phyloP scores from a whole-genome alignment of 92 coral and sea anemone species.

The Epizoanthus scotinus region DNA sequence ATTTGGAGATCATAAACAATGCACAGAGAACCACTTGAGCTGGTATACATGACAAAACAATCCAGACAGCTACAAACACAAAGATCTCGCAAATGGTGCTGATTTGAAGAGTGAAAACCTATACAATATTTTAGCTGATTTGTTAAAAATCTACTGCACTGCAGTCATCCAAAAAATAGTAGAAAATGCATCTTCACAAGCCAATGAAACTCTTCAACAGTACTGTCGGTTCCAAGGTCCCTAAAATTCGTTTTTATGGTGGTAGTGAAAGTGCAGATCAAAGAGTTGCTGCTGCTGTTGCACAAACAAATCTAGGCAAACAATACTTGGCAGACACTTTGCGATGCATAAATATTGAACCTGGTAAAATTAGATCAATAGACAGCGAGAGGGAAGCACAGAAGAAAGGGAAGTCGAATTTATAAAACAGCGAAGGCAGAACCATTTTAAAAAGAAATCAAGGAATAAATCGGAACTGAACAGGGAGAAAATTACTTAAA shows the following conservation, averaged over 20 bases:
- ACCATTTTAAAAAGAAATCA: constrained; percentile 11
- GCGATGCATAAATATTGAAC: constrained; percentile 6
- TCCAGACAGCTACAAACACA: no score
- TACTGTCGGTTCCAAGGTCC: constrained; percentile 33
- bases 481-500: no score
- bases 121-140: no score
- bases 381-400: background rate
- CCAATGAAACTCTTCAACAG: constrained; percentile 22
- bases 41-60: no score
- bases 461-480: constrained; percentile 30
- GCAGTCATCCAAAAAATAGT: constrained; percentile 24
- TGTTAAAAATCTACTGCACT: no score
- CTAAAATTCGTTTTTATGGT: constrained; percentile 41
- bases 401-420: background rate
- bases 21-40: no score
- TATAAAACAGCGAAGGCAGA: constrained; percentile 1
- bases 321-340: constrained; percentile 19
- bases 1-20: no score
- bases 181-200: constrained; percentile 12
- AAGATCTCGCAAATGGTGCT: no score
- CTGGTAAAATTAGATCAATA: constrained; percentile 11
- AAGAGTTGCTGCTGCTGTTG: constrained; percentile 34
- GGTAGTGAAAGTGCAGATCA: constrained; percentile 22
- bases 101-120: no score
- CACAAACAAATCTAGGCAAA: constrained; percentile 23